Evolutionary conservation across 1,140 invertebrate species (phyloP), one percentile per base, ranked within the genome.

Genomic region (Radopholus similis): DNA sequence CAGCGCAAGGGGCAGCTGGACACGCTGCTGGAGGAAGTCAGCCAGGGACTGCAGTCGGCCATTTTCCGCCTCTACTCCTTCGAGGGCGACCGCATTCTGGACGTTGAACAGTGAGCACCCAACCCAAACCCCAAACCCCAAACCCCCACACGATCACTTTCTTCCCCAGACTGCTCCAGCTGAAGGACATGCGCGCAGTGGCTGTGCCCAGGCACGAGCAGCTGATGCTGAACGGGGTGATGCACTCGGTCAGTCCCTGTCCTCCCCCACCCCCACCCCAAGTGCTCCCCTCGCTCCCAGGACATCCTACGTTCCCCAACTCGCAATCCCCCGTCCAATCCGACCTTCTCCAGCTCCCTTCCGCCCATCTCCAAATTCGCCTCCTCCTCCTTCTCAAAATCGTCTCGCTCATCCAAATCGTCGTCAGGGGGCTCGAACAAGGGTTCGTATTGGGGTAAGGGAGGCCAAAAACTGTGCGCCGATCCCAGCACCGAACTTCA

Each of bases 181-280:
- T 77, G 23, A 77, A 77, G 62, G 73, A 75, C 21, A 55, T 71
- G 37, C 64, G 73, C 2, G 75, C 71, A 1, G 28, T 75, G 23
- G 73, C 73, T 4, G 73, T 75, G 11, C 75, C 75, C 2, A 55
- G 73, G 2, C 47, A 75, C 65, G 75, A 75, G 18, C 40, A 51
- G 30, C 51, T 62, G 18, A 54, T 67, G 4, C 57, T 77, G 15
- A 59, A 55, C 13, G 73, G 73, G 2, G 18, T 58, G 18, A 37
- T 51, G 11, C 18, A 44, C 28, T 30, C 72, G 35, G 49, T 30
- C n/a, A 35, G 60, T 54, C 37, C 68, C 34, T 8, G 5, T 28
- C 30, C n/a, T 54, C 32, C 67, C 30, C 35, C 30, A n/a, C 8
- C 65, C 15, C 34, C 5, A 23, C 30, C 64, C 21, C 38, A 37